Evolutionary conservation across 2,888 invertebrate genomes (phyloP).

Genomic region (Pteria penguin): DNA sequence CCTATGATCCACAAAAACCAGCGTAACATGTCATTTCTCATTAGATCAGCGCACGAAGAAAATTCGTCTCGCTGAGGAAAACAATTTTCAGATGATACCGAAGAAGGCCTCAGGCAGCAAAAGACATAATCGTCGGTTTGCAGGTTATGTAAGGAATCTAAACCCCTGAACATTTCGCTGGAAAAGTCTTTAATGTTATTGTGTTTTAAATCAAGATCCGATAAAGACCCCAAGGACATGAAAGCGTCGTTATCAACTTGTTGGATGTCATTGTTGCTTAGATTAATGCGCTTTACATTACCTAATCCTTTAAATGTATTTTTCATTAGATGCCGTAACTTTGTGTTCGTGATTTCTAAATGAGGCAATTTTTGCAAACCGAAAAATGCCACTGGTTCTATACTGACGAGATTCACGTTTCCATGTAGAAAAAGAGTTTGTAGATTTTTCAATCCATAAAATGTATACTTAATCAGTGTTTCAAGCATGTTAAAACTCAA

Average conservation of each 20-base stretch:
- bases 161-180: slow-evolving; percentile 39
- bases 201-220: slow-evolving; percentile 32
- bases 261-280: slow-evolving; percentile 30
- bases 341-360: slow-evolving; percentile 15
- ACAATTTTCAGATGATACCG: too few relatives aligned
- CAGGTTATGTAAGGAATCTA: slow-evolving; percentile 27
- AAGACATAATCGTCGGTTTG: slow-evolving; percentile 47
- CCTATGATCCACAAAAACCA: too few relatives aligned
- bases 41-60: too few relatives aligned
- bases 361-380: slow-evolving; percentile 34
- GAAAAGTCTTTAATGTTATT: slow-evolving; percentile 43
- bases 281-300: slow-evolving; percentile 19
- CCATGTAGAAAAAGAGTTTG: slow-evolving; percentile 34
- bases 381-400: slow-evolving; percentile 31
- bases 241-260: slow-evolving; percentile 41
- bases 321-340: slow-evolving; percentile 9
- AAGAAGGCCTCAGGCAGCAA: slow-evolving; percentile 47
- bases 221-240: slow-evolving; percentile 12
- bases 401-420: slow-evolving; percentile 17
- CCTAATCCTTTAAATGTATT: slow-evolving; percentile 36
- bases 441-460: slow-evolving; percentile 34
- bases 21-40: too few relatives aligned
- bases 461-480: slow-evolving; percentile 19
- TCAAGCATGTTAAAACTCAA: slow-evolving; percentile 26
- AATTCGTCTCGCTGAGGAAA: too few relatives aligned